These are phyloP conservation scores for Bagarius yarrelli DNA, from an alignment of 2,113 vertebrate species.

Conservation along the genomic window DNA sequence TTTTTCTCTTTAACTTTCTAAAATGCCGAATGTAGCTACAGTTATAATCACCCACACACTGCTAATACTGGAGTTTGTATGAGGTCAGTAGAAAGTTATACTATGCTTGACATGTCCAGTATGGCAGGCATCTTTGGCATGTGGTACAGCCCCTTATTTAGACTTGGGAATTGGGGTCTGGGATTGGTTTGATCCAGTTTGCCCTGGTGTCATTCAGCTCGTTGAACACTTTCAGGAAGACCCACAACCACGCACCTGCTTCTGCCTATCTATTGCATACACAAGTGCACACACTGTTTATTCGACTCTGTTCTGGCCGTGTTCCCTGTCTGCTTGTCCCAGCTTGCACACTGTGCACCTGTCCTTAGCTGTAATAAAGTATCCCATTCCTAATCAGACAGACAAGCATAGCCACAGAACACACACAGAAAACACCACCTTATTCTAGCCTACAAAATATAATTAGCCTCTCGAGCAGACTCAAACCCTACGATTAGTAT, in stretches of 20 bases:
- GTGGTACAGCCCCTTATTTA: conserved; percentile 33
- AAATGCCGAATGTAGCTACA: not conserved
- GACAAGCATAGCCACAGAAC: conserved; percentile 19
- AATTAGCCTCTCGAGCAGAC: conserved; percentile 39
- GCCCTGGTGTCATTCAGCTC: conserved; percentile 46
- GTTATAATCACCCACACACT: not conserved
- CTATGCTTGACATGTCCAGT: conserved; percentile 41
- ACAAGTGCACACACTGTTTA: conserved; percentile 34
- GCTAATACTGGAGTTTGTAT: conserved; percentile 21
- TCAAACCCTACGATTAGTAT: conserved; percentile 10
- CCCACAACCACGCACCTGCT: conserved; percentile 69
- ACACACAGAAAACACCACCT: conserved; percentile 6
- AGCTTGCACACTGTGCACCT: conserved; percentile 64
- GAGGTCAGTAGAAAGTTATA: conserved; percentile 53
- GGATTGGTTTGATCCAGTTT: conserved; percentile 60
- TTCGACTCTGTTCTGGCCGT: conserved; percentile 34
- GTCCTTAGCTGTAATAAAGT: conserved; percentile 52
- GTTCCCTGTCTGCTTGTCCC: conserved; percentile 47
- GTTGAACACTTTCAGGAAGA: conserved; percentile 62
- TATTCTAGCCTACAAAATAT: conserved; percentile 3
- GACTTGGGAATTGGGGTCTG: not conserved
- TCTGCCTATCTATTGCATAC: conserved; percentile 57
- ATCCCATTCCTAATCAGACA: conserved; percentile 45
- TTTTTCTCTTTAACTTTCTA: not conserved
- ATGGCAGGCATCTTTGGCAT: conserved; percentile 47